Evolutionary conservation across 2,888 invertebrate species (phyloP).

Genomic region (Archaeoteleia sp.): DNA sequence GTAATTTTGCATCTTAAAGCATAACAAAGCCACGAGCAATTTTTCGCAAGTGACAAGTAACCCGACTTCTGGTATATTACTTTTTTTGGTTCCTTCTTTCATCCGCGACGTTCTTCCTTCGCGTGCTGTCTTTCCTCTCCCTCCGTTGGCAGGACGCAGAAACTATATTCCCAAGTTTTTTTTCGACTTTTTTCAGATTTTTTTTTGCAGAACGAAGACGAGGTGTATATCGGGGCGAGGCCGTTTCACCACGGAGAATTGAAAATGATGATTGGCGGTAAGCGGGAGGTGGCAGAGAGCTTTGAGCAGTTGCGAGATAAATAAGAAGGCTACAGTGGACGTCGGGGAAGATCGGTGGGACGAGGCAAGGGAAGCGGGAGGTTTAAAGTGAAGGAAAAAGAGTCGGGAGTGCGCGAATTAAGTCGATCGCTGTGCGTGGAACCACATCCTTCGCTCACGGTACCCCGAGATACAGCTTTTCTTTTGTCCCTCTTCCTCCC

Average conservation of each 20-base stretch:
- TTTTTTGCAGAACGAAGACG: constrained; percentile 34
- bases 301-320: constrained; percentile 57
- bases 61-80: constrained; percentile 13
- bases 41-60: constrained; percentile 13
- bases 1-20: background rate
- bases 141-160: constrained; percentile 51
- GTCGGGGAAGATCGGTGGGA: constrained; percentile 48
- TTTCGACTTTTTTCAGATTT: constrained; percentile 21
- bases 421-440: constrained; percentile 74
- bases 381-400: constrained; percentile 60
- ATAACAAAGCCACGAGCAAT: background rate
- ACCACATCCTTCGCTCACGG: constrained; percentile 72
- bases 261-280: constrained; percentile 71
- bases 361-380: constrained; percentile 47
- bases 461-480: constrained; percentile 62
- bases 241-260: constrained; percentile 67
- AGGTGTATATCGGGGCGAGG: constrained; percentile 54
- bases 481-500: constrained; percentile 55
- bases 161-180: constrained; percentile 64
- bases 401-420: constrained; percentile 71
- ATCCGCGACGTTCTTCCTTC: constrained; percentile 2
- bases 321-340: constrained; percentile 62
- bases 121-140: constrained; percentile 7
- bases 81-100: constrained; percentile 8
- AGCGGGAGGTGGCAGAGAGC: constrained; percentile 59